Percentiles rank a stretch among this genome's conserved stretches.
These are phyloP conservation scores for Musca vetustissima DNA, from an alignment of 1,140 invertebrate species.

Conservation along the genomic window DNA sequence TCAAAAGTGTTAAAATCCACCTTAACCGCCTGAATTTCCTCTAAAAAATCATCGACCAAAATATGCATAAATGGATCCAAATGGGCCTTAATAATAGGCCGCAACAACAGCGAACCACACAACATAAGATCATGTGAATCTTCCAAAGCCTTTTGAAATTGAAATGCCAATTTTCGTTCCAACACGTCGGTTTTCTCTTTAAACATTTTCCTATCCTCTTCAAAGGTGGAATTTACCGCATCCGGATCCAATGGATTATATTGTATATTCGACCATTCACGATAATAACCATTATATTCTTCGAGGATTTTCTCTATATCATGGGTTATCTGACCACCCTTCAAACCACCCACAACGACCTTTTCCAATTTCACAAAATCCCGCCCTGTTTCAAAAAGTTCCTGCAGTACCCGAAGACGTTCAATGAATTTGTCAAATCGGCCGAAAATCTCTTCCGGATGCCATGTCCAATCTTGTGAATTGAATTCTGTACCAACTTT, in stretches of 20 bases:
- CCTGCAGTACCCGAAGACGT: conserved; percentile 59
- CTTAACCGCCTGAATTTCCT: conserved; percentile 65
- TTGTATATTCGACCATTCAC: conserved; percentile 65
- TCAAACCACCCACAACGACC: conserved; percentile 74
- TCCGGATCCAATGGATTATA: conserved; percentile 58
- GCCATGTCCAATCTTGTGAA: conserved; percentile 68
- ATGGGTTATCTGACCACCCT: conserved; percentile 63
- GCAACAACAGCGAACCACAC: conserved; percentile 65
- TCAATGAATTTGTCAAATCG: conserved; percentile 65
- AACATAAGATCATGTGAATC: conserved; percentile 71
- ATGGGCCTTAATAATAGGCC: conserved; percentile 66
- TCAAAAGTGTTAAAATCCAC: conserved; percentile 50
- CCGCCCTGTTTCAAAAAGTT: conserved; percentile 67
- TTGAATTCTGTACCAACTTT: conserved; percentile 47
- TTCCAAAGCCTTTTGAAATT: conserved; percentile 70
- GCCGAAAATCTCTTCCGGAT: conserved; percentile 66
- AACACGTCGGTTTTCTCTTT: conserved; percentile 60
- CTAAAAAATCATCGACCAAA: conserved; percentile 58
- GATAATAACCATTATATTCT: conserved; percentile 70
- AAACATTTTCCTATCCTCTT: conserved; percentile 62
- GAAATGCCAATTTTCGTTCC: conserved; percentile 70
- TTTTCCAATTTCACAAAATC: conserved; percentile 83
- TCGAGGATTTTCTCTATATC: conserved; percentile 61
- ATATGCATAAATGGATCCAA: conserved; percentile 38
- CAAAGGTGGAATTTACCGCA: conserved; percentile 61